Conservation (phyloP, 2,888 invertebrate genomes). For the Catocala nupta region DNA sequence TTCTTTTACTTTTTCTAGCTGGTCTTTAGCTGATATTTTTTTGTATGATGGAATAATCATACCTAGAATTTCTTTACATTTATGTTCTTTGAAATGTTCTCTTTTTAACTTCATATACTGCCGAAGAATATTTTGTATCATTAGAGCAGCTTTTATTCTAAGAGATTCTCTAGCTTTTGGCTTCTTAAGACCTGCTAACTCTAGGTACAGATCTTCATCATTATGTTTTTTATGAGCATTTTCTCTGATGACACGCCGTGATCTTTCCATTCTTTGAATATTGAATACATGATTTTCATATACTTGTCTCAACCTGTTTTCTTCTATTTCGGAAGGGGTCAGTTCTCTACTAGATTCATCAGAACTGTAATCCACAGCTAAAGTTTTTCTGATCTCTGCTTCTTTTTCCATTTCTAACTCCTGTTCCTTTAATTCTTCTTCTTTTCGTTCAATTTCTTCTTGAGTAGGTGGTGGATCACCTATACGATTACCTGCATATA, state of each 20-base stretch:
- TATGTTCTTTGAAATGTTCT: slow-evolving; percentile 69
- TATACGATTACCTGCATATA: slow-evolving; percentile 75
- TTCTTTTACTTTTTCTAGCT: slow-evolving; percentile 80
- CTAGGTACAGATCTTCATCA: slow-evolving; percentile 72
- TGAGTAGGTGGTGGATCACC: slow-evolving; percentile 75
- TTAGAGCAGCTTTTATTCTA: slow-evolving; percentile 60
- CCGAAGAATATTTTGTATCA: slow-evolving; percentile 74
- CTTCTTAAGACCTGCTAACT: slow-evolving; percentile 75
- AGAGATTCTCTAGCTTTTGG: slow-evolving; percentile 62
- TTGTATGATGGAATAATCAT: slow-evolving; percentile 86
- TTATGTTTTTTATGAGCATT: slow-evolving; percentile 66
- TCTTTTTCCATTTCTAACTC: slow-evolving; percentile 65
- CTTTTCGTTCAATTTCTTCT: slow-evolving; percentile 50
- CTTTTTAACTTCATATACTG: slow-evolving; percentile 77
- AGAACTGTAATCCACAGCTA: no score
- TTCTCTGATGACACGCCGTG: slow-evolving; percentile 57
- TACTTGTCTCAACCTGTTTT: slow-evolving; percentile 61
- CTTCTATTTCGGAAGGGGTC: slow-evolving; percentile 62
- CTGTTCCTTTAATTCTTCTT: slow-evolving; percentile 53
- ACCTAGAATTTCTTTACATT: slow-evolving; percentile 82
- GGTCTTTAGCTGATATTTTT: slow-evolving; percentile 77
- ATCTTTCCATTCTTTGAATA: slow-evolving; percentile 81
- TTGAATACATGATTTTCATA: slow-evolving; percentile 64
- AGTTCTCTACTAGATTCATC: no score
- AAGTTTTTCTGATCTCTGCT: slow-evolving; percentile 63